Conservation (phyloP, 2,888 invertebrate species). For the Drosophila gaucha region DNA sequence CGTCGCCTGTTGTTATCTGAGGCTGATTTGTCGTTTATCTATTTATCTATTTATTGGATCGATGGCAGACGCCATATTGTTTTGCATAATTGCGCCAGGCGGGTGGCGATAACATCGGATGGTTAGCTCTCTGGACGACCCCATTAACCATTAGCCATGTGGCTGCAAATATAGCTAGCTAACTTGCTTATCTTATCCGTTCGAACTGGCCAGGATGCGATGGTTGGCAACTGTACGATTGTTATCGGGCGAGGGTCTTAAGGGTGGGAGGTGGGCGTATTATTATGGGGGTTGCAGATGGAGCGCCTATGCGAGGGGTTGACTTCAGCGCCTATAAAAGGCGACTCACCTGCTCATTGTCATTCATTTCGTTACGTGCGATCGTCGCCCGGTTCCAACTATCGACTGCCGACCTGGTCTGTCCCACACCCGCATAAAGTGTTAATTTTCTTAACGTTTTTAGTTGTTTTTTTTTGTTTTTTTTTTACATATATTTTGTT, state of each 20-base stretch:
- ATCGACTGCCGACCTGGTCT: conserved; percentile 13
- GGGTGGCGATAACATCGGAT: conserved; percentile 47
- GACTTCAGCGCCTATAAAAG: conserved; percentile 69
- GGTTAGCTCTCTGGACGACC: conserved; percentile 21
- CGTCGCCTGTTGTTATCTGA: not conserved
- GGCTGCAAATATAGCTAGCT: conserved; percentile 16
- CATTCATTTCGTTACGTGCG: conserved; percentile 76
- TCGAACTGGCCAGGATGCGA: conserved; percentile 58
- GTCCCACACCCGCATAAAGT: conserved; percentile 73
- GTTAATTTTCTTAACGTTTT: conserved; percentile 51
- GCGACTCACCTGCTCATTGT: conserved; percentile 70
- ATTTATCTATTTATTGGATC: conserved; percentile 53
- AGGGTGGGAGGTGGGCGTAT: not conserved
- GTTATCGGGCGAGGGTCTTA: conserved; percentile 1
- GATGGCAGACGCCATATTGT: conserved; percentile 75
- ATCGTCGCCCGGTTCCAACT: conserved; percentile 42
- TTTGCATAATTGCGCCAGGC: conserved; percentile 73
- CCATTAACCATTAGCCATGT: conserved; percentile 32
- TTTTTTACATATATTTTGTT: conserved; percentile 10
- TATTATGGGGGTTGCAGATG: conserved; percentile 25
- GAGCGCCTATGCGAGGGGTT: conserved; percentile 33
- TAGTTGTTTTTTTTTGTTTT: conserved; percentile 7
- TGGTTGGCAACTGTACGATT: conserved; percentile 21
- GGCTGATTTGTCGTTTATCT: conserved; percentile 24
- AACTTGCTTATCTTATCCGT: conserved; percentile 71